Evolutionary conservation across 2,888 invertebrate genomes (phyloP), one percentile per base, ranked within the genome.

Genomic region (Biston betularia): DNA sequence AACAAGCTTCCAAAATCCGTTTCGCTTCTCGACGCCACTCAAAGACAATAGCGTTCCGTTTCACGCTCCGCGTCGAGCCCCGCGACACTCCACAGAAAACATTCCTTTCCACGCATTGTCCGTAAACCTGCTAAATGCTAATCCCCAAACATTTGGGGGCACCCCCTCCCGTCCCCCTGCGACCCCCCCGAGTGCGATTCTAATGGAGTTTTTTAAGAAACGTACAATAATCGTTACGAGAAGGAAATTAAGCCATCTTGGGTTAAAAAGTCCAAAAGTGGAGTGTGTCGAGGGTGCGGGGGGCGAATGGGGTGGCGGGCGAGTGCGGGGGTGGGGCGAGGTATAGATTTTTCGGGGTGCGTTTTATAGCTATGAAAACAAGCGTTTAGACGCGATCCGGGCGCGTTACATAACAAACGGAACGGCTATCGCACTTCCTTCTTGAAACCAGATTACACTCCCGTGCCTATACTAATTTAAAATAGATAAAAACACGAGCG

Each of bases 191-290:
- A 75, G 76, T 81, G 76, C 83, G 77, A 80, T 85, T 80, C 84
- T 89, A 89, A 89, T 87, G 86, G 87, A 85, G 85, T 85, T 88
- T 88, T 86, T 83, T 75, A 86, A 88, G 87, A 85, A 87, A 85
- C 80, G 82, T 75, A 82, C 76, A 85, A 86, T 85, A 84, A 85
- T 87, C 81, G 84, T 79, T 77, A 81, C 77, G 81, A 83, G 84
- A 83, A 87, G 88, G 85, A 90, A 91, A 92, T 92, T 89, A 90
- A 91, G 91, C 87, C 91, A 89, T 91, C 90, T 91, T 86, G 87
- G 88, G 86, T 87, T 89, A 89, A 91, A 91, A 89, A 88, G 88
- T 89, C 87, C 87, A 87, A 88, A 87, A 87, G 79, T 82, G 80
- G 82, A 82, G 86, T 79, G 82, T 78, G 73, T 73, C 63, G 75